These are phyloP conservation scores for Seriola aureovittata DNA, from an alignment of 2,113 vertebrate genomes.

Conservation along the genomic window DNA sequence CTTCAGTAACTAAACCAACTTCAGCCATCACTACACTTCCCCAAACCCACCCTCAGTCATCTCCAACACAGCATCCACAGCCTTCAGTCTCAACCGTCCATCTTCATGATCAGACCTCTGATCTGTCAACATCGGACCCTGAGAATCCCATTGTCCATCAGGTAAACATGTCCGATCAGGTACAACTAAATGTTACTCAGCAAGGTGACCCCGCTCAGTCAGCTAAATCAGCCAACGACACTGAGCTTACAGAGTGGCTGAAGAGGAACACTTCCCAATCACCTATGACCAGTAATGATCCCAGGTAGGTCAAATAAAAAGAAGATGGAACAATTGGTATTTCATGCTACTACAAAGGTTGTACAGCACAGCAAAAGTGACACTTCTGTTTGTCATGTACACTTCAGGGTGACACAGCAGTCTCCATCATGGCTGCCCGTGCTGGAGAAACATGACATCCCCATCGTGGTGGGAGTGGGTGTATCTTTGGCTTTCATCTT, in stretches of 20 bases:
- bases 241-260: conserved; percentile 65
- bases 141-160: conserved; percentile 25
- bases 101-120: conserved; percentile 6
- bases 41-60: conserved; percentile 21
- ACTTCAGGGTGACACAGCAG: conserved; percentile 71
- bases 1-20: not conserved
- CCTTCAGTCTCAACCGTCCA: conserved; percentile 25
- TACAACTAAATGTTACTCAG: conserved; percentile 58
- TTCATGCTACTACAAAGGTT: not conserved
- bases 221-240: conserved; percentile 54
- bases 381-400: not conserved
- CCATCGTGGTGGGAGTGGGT: conserved; percentile 86
- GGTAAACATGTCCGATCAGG: conserved; percentile 36
- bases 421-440: conserved; percentile 80
- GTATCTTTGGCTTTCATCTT: conserved; percentile 87
- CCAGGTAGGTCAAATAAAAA: conserved; percentile 70
- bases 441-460: conserved; percentile 87
- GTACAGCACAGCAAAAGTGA: not conserved
- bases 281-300: conserved; percentile 81
- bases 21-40: not conserved
- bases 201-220: conserved; percentile 32
- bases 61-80: conserved; percentile 8
- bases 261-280: conserved; percentile 85
- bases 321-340: not conserved
- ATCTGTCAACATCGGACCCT: not conserved